These are phyloP conservation scores for Scaptomyza reducta DNA, from an alignment of 2,888 invertebrate species.

Conservation along the genomic window DNA sequence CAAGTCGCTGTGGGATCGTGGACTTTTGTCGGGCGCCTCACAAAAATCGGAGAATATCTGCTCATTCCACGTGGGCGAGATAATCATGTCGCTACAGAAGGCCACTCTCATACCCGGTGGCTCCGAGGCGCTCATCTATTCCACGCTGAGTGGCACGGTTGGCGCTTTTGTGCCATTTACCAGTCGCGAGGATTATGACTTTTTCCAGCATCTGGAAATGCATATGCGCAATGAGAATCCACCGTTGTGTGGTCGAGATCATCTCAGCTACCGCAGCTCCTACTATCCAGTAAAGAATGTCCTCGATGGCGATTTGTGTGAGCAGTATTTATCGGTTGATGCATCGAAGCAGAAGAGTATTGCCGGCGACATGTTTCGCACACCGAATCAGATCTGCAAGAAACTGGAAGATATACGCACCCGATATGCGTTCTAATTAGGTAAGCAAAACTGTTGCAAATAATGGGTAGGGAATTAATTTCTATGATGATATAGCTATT, in stretches of 20 bases:
- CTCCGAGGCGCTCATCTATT: constrained; percentile 97
- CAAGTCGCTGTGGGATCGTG: constrained; percentile 97
- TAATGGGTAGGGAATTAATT: neutral
- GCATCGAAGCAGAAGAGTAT: constrained; percentile 97
- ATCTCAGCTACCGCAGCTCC: constrained; percentile 97
- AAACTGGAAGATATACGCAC: constrained; percentile 99
- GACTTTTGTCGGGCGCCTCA: constrained; percentile 97
- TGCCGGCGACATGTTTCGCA: constrained; percentile 96
- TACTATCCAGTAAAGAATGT: constrained; percentile 98
- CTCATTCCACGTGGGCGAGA: constrained; percentile 98
- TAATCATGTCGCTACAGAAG: constrained; percentile 97
- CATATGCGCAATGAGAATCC: constrained; percentile 99
- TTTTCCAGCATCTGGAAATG: constrained; percentile 99
- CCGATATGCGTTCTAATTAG: constrained; percentile 97
- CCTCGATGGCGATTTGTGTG: constrained; percentile 99
- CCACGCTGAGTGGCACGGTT: constrained; percentile 96
- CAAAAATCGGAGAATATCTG: constrained; percentile 97
- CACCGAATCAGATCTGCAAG: constrained; percentile 98
- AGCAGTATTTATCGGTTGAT: constrained; percentile 98
- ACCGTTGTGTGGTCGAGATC: constrained; percentile 98
- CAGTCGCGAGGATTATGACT: constrained; percentile 98
- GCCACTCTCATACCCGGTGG: constrained; percentile 98
- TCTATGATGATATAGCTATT: constrained; percentile 68
- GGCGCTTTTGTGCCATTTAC: constrained; percentile 97
- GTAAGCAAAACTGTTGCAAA: constrained; percentile 28